These are phyloP conservation scores for Podotricha telesiphe DNA, from an alignment of 2,888 invertebrate species.

Conservation along the genomic window DNA sequence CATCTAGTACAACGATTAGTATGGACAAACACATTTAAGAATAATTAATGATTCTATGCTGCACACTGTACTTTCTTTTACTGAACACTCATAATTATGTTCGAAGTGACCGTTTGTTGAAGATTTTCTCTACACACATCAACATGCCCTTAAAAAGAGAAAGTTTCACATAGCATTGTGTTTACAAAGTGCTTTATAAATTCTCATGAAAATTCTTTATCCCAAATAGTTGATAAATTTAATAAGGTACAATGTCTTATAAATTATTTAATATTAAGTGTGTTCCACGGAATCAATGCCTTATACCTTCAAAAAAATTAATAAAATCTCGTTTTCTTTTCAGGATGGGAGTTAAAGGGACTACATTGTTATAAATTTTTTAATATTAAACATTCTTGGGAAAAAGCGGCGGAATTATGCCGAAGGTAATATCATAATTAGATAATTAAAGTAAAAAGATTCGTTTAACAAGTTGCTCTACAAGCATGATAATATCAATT, in stretches of 20 bases:
- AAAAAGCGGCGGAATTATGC: conserved; percentile 96
- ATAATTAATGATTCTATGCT: conserved; percentile 35
- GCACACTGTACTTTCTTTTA: conserved; percentile 37
- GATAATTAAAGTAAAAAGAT: conserved; percentile 6
- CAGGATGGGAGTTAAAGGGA: conserved; percentile 96
- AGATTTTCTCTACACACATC: conserved; percentile 41
- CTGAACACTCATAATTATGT: conserved; percentile 39
- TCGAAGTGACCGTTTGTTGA: conserved; percentile 40
- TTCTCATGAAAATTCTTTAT: not conserved
- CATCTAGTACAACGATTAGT: not conserved
- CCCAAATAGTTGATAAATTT: not conserved
- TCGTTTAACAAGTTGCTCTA: conserved; percentile 2
- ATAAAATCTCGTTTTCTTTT: conserved; percentile 66
- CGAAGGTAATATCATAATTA: conserved; percentile 86
- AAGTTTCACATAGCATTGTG: conserved; percentile 39
- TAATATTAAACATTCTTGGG: conserved; percentile 97
- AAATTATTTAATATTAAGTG: not conserved
- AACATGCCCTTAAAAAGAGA: conserved; percentile 46
- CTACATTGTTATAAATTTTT: conserved; percentile 97
- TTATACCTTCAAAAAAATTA: conserved; percentile 25
- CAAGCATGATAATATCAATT: not conserved
- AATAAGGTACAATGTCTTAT: not conserved
- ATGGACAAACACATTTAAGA: not conserved
- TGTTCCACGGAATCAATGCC: conserved; percentile 24
- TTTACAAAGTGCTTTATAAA: conserved; percentile 27